Percentiles rank a stretch among this genome's conserved stretches.
phyloP scores from a whole-genome alignment of 2,888 invertebrate species.

The Elmis aenea region DNA sequence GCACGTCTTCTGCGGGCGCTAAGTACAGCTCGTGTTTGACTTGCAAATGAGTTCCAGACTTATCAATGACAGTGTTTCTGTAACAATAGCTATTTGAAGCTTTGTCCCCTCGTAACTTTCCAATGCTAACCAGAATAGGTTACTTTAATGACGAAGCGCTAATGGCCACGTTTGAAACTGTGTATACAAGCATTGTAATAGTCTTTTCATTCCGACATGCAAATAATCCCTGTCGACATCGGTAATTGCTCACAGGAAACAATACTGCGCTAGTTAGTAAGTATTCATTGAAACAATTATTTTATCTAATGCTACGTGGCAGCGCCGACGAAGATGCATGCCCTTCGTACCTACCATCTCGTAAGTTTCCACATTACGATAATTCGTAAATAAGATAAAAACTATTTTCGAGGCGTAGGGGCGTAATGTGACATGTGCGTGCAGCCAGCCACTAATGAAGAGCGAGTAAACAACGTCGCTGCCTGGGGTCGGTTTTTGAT shows the following conservation, averaged over 20 bases:
- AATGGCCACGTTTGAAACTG: no score
- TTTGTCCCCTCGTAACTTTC: conserved; percentile 18
- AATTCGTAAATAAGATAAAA: conserved; percentile 24
- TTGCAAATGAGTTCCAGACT: conserved; percentile 28
- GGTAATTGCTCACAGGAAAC: conserved; percentile 13
- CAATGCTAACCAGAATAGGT: conserved; percentile 9
- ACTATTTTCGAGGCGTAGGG: conserved; percentile 18
- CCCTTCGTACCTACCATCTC: no score
- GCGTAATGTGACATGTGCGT: conserved; percentile 29
- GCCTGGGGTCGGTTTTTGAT: conserved; percentile 20
- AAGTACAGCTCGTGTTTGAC: conserved; percentile 24
- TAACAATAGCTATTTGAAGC: conserved; percentile 19
- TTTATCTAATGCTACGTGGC: no score
- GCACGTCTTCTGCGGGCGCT: conserved; percentile 19
- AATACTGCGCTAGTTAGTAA: conserved; percentile 13
- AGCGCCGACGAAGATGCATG: no score
- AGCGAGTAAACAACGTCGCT: conserved; percentile 21
- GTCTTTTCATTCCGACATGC: conserved; percentile 6
- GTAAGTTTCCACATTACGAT: conserved; percentile 20
- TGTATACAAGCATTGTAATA: conserved; percentile 5
- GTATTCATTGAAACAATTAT: no score
- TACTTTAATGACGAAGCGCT: conserved; percentile 15
- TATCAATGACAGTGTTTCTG: conserved; percentile 23
- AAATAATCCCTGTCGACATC: conserved; percentile 12
- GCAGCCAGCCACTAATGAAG: conserved; percentile 25